These are phyloP conservation scores for Cantharis rustica DNA, from an alignment of 2,888 invertebrate species.

Conservation along the genomic window DNA sequence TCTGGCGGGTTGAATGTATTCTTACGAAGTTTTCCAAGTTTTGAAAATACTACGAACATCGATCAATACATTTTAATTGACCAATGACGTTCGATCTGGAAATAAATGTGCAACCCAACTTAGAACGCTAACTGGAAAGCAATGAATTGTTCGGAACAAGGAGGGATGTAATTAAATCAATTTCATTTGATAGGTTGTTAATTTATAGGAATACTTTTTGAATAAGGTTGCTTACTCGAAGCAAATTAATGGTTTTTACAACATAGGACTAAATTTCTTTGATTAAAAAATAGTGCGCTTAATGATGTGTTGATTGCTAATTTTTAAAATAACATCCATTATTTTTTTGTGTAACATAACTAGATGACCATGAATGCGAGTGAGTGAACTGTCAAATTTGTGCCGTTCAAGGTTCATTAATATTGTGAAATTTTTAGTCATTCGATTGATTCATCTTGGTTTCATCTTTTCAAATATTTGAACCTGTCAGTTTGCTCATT, in stretches of 20 bases:
- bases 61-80: not conserved
- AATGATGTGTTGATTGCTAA: not conserved
- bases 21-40: not conserved
- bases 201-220: not conserved
- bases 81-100: not conserved
- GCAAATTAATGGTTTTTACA: not conserved
- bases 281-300: not conserved
- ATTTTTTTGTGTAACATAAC: not conserved
- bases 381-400: not conserved
- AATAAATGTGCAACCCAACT: not conserved
- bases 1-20: not conserved
- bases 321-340: not conserved
- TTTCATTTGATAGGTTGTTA: not conserved
- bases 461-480: not conserved
- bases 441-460: not conserved
- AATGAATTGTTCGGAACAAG: not conserved
- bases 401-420: not conserved
- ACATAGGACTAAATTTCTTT: not conserved
- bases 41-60: not conserved
- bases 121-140: not conserved
- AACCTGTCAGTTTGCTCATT: not conserved
- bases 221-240: not conserved
- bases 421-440: not conserved
- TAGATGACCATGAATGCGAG: not conserved
- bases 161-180: not conserved